Base-by-base conservation (phyloP, 2,888 invertebrate genomes). In the Digitonthophagus gazella region DNA sequence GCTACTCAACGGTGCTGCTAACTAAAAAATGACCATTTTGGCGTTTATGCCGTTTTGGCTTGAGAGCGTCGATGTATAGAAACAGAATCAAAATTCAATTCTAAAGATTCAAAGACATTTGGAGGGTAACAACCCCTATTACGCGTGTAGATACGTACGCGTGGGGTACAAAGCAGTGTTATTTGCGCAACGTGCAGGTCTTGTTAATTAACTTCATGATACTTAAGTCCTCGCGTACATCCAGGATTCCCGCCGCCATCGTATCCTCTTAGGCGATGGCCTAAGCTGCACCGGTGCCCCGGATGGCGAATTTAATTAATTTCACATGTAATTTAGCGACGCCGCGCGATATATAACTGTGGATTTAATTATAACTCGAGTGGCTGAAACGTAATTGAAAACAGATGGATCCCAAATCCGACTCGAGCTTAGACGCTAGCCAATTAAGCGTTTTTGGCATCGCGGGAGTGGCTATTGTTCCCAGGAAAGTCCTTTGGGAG, bases 241-340 rank as follows among this genome's bases (percentile, higher is more conserved):
- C 28, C 28, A 6, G 28, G 28, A 44, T 44, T 44, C 28, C 28
- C 11, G 28, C 28, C 28, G n/a, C n/a, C n/a, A n/a, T n/a, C n/a
- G 28, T 44, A 44, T 44, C 28, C 28, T 44, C 28, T 44, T 44
- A 44, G 28, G 6, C 28, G 28, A 44, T 44, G 28, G 28, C 11
- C 28, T 44, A 44, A 44, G 28, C 28, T 44, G 28, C 28, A 11
- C 28, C 28, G 28, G 28, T 44, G 28, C 28, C 28, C 28, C 28
- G 28, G 28, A 44, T 61, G 20, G 61, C 61, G 61, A 61, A 61
- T 61, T 61, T 61, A 61, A 61, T 61, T 61, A 61, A 61, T 61
- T 61, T 61, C 61, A 61, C 61, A 61, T 61, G 61, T 61, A 61
- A 61, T 61, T 61, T 61, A 61, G 6, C 61, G 61, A 57, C 28